Percentiles rank a stretch among this genome's conserved stretches.
These are phyloP conservation scores for Mactromeris polynyma DNA, from an alignment of 2,888 invertebrate genomes.

Conservation along the genomic window DNA sequence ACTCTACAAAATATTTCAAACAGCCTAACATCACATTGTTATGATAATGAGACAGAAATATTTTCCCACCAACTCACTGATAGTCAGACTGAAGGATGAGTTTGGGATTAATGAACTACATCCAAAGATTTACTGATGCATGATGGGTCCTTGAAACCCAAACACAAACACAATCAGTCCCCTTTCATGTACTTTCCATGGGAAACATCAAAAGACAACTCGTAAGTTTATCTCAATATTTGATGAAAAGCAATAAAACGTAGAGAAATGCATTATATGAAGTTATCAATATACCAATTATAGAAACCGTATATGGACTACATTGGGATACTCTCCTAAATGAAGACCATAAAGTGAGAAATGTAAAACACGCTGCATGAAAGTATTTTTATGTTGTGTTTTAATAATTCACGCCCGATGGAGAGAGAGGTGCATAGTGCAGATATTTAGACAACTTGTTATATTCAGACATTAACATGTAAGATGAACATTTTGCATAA, in stretches of 20 bases:
- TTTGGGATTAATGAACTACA: background rate
- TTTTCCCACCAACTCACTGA: constrained; percentile 21
- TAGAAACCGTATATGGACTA: no score
- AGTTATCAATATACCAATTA: background rate
- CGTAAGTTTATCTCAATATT: background rate
- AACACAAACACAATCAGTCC: background rate
- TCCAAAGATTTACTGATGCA: constrained; percentile 3
- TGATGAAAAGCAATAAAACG: background rate
- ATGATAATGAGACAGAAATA: background rate
- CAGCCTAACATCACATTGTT: background rate
- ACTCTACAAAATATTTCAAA: background rate
- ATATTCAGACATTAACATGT: no score
- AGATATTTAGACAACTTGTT: no score
- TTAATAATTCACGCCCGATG: no score
- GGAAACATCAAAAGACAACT: background rate
- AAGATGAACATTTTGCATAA: no score
- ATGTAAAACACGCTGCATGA: no score
- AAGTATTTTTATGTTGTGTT: no score
- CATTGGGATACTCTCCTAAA: background rate
- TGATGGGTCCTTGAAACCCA: background rate
- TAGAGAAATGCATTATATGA: no score
- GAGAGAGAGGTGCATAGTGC: no score
- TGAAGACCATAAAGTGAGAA: background rate
- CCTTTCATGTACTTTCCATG: constrained; percentile 10
- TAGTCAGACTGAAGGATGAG: background rate